phyloP scores from a whole-genome alignment of 1,140 invertebrate species.

The Trichogramma pretiosum region DNA sequence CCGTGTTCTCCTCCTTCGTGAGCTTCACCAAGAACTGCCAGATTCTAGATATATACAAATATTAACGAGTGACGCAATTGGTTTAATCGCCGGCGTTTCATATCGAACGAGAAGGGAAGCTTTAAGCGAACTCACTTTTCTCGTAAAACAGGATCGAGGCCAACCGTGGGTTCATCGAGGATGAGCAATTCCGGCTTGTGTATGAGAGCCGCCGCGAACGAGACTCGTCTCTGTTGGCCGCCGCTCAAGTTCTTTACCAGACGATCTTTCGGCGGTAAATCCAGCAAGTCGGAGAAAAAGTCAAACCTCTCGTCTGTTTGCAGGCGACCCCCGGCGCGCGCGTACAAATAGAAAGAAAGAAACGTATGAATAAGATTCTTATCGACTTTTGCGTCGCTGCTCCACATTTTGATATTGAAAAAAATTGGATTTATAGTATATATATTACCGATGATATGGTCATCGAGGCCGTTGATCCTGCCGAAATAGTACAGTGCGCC shows the following conservation, averaged over 20 bases:
- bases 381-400: not conserved
- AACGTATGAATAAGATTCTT: not conserved
- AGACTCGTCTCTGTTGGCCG: conserved; percentile 80
- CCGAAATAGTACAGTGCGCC: conserved; percentile 86
- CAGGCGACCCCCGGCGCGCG: not conserved
- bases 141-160: conserved; percentile 80
- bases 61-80: conserved; percentile 9
- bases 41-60: conserved; percentile 54
- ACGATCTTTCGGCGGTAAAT: conserved; percentile 57
- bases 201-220: conserved; percentile 76
- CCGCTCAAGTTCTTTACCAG: conserved; percentile 67
- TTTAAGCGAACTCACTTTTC: conserved; percentile 75
- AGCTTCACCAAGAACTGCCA: conserved; percentile 79
- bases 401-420: not conserved
- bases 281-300: conserved; percentile 62
- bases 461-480: conserved; percentile 69
- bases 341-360: not conserved
- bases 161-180: conserved; percentile 88
- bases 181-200: conserved; percentile 83
- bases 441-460: conserved; percentile 47
- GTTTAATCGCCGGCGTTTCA: not conserved
- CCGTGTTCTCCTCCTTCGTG: conserved; percentile 56
- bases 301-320: conserved; percentile 53
- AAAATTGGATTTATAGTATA: conserved; percentile 3
- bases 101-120: too few species aligned